A percentile compares a stretch with the other conserved stretches of the same genome.
These are phyloP conservation scores for Zosterops hypoxanthus DNA, from an alignment of 2,113 vertebrate genomes.

Conservation along the genomic window DNA sequence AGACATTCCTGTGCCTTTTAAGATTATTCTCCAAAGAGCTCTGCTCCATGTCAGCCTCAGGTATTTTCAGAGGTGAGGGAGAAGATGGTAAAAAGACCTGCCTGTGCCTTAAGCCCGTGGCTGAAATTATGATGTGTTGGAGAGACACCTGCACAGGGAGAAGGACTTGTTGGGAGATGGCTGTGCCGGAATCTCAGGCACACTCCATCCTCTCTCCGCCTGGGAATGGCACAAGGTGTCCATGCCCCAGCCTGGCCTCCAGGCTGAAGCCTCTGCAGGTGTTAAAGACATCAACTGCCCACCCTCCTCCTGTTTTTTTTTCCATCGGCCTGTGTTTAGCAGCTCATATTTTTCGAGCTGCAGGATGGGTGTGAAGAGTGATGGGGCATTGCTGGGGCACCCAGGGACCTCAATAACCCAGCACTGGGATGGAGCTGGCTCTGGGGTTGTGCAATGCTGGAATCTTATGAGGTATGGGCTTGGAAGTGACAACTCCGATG, in stretches of 20 bases:
- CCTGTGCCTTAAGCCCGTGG: neutral
- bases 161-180: neutral
- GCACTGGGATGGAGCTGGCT: neutral
- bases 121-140: neutral
- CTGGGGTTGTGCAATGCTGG: neutral
- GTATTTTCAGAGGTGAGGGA: conserved; percentile 1
- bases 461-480: fast-evolving
- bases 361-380: neutral
- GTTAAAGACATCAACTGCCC: conserved; percentile 3
- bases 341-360: neutral
- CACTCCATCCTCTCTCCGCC: neutral
- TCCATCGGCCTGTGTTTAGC: neutral
- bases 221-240: neutral
- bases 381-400: neutral
- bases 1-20: neutral
- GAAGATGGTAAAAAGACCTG: neutral
- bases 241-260: neutral
- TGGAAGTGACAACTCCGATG: neutral
- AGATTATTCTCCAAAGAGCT: neutral
- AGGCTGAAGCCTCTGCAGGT: neutral
- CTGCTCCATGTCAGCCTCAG: neutral
- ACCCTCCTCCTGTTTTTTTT: neutral
- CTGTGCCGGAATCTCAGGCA: neutral
- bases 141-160: neutral
- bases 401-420: fast-evolving